Evolutionary conservation across 2,797 vertebrate species (phyloP).

Genomic region (Danio kyathit): DNA sequence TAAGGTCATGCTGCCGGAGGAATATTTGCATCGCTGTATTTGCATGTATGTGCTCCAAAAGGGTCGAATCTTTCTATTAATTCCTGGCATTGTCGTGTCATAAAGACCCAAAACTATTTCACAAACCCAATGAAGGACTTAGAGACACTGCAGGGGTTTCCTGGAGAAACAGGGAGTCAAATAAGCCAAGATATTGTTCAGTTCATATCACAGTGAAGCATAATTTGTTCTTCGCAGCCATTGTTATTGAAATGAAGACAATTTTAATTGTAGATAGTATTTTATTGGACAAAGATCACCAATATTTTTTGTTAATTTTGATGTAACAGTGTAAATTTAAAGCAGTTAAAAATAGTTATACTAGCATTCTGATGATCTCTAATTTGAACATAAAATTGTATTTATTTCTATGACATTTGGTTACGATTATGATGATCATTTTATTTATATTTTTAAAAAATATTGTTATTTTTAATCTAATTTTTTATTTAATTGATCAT

Average conservation of each 20-base stretch:
- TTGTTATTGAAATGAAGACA: neutral
- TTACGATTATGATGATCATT: too few relatives aligned
- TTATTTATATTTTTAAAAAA: too few relatives aligned
- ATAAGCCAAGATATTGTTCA: neutral
- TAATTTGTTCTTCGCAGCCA: neutral
- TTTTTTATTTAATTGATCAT: too few relatives aligned
- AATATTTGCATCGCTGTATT: constrained; percentile 39
- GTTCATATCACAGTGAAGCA: neutral
- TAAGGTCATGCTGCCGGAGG: neutral
- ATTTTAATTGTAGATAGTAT: neutral
- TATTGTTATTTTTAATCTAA: too few relatives aligned
- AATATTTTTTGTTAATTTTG: neutral
- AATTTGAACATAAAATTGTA: neutral
- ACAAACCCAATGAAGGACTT: neutral
- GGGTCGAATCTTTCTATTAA: neutral
- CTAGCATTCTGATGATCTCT: neutral
- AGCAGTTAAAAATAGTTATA: neutral
- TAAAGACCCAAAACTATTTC: neutral
- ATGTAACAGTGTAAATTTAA: neutral
- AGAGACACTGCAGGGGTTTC: neutral
- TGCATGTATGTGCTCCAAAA: constrained; percentile 10
- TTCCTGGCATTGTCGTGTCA: neutral
- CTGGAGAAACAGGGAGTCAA: neutral
- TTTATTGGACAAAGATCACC: neutral
- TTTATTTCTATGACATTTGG: too few relatives aligned